Percentiles rank a stretch among this genome's conserved stretches.
phyloP scores from a whole-genome alignment of 2,113 vertebrate genomes.

The Rana temporaria region DNA sequence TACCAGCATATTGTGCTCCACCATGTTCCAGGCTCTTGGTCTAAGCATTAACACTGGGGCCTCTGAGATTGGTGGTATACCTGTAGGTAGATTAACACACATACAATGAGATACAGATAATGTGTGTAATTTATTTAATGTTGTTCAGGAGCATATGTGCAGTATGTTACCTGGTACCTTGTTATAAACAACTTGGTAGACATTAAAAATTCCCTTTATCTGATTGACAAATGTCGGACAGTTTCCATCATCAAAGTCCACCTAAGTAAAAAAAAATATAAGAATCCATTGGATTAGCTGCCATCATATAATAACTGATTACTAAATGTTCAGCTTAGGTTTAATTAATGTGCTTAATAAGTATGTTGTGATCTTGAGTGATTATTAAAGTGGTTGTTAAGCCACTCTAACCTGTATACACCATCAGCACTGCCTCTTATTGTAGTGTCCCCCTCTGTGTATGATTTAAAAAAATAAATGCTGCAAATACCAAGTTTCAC shows the following conservation, averaged over 20 bases:
- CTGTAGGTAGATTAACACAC: slow-evolving; percentile 54
- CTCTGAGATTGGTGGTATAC: slow-evolving; percentile 71
- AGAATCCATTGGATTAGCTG: too few relatives aligned
- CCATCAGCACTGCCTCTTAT: too few relatives aligned
- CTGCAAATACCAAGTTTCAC: too few relatives aligned
- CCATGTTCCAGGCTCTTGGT: slow-evolving; percentile 81
- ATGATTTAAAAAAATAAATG: too few relatives aligned
- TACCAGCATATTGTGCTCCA: slow-evolving; percentile 79
- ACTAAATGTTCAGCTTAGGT: too few relatives aligned
- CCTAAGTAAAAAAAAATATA: slow-evolving; percentile 59
- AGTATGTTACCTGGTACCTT: slow-evolving; percentile 68
- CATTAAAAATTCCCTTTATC: slow-evolving; percentile 77
- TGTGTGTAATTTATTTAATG: not conserved
- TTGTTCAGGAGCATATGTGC: not conserved
- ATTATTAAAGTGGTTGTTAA: too few relatives aligned
- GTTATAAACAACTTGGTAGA: slow-evolving; percentile 70
- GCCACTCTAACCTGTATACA: too few relatives aligned
- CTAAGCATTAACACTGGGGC: slow-evolving; percentile 80
- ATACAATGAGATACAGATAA: not conserved
- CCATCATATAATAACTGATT: too few relatives aligned
- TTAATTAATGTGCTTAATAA: too few relatives aligned
- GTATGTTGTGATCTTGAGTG: too few relatives aligned
- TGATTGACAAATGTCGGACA: slow-evolving; percentile 78
- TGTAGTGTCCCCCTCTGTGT: too few relatives aligned
- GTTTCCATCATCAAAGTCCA: slow-evolving; percentile 83